Evolutionary conservation across 2,888 invertebrate genomes (phyloP), one percentile per base, ranked within the genome.

Genomic region (Himalopsyche kuldschensis): DNA sequence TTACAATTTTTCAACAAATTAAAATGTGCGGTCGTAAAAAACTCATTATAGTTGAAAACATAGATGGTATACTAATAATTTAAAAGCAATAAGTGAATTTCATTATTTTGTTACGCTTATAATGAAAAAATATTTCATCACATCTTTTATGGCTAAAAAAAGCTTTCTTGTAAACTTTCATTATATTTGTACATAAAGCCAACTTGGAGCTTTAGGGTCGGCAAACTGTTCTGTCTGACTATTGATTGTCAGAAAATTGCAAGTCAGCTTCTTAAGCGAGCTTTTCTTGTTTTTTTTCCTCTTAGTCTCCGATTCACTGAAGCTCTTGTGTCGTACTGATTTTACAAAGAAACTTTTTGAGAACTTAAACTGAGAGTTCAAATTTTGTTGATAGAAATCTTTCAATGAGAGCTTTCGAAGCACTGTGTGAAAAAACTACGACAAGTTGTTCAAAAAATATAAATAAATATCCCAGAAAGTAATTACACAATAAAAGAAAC

Each of bases 231-330:
- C 55, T 55, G 55, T 55, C 55, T 55, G 55, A 55, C 55, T 82
- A 82, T 82, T 78, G 82, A 82, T 82, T 82, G 82, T 69, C 35
- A 20, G 27, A 78, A 82, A 82, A 24, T 35, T 78, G 82, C 82
- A 78, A 82, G 82, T 82, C 82, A 82, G 82, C 82, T 63, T 46
- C 78, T 80, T 75, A 46, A 75, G 63, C 48, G 75, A 24, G 41
- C 80, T 76, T 35, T 46, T 69, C 46, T 80, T 41, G 75, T 75
- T 81, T 30, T 55, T 48, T 69, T 47, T 47, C 46, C 24, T 75
- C 48, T 55, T n/a, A 46, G 75, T 75, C 32, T 75, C 32, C 32
- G 24, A 75, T 75, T 31, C 30, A 75, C 75, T 30, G 75, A 41
- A 55, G 55, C 69, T 46, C 69, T 75, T 48, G 78, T 47, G 78